Conservation (phyloP, 1,140 invertebrate genomes). For the Drosophila nigromelanica region DNA sequence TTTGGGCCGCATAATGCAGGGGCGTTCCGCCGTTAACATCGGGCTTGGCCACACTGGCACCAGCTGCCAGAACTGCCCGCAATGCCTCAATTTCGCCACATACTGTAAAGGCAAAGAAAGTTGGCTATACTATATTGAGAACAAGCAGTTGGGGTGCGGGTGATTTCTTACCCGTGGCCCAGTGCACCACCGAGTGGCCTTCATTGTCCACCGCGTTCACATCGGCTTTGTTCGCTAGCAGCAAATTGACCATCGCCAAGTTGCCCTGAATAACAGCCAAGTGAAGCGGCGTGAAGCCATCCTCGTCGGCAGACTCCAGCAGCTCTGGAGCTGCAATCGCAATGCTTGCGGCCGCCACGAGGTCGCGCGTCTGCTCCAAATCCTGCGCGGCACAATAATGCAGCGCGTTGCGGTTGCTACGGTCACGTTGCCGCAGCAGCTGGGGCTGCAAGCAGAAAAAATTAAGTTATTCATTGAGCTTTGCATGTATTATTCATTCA, state of each 20-base stretch:
- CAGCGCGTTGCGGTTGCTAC: conserved; percentile 93
- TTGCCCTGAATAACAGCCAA: conserved; percentile 96
- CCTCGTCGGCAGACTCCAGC: conserved; percentile 92
- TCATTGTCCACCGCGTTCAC: conserved; percentile 96
- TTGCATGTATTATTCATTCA: conserved; percentile 16
- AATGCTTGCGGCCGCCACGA: conserved; percentile 86
- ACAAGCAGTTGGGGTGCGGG: conserved; percentile 3
- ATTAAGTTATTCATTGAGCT: conserved; percentile 2
- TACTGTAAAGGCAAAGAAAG: conserved; percentile 85
- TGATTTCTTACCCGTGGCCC: conserved; percentile 94
- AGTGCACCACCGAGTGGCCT: conserved; percentile 98
- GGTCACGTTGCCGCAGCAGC: conserved; percentile 88
- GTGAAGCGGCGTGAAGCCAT: conserved; percentile 97
- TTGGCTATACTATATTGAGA: background rate
- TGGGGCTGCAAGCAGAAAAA: conserved; percentile 85
- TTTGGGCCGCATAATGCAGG: conserved; percentile 98
- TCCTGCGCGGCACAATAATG: conserved; percentile 92
- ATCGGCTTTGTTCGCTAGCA: conserved; percentile 93
- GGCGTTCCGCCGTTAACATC: conserved; percentile 98
- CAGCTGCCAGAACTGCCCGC: conserved; percentile 92
- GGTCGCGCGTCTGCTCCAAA: conserved; percentile 85
- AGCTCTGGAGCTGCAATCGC: conserved; percentile 90
- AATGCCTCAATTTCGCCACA: conserved; percentile 95
- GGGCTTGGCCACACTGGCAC: conserved; percentile 92
- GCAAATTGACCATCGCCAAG: conserved; percentile 90